Base-by-base conservation (phyloP, 2,113 vertebrate genomes). In the Loxodonta africana region DNA sequence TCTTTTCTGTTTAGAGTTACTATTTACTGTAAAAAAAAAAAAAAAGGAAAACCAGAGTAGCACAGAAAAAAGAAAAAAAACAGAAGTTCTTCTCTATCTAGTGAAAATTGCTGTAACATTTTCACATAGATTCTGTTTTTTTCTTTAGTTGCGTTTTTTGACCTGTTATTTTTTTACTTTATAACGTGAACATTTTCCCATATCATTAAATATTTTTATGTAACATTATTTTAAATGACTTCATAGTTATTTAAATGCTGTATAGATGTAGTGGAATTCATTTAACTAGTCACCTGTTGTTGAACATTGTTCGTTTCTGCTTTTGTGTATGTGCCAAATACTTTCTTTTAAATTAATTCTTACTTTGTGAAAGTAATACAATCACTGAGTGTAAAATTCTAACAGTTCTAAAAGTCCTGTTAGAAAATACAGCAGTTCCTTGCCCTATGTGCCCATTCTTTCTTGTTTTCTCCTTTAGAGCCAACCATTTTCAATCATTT, bases 181-280 rank as follows among this genome's bases (percentile, higher is more conserved):
- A 51, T 87, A 28, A 71, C 87, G 21, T 46, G 44, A 60, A 94
- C 9, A 77, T 53, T 90, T 94, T 48, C 81, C 57, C 18, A 69
- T 91, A 46, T 53, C 33, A 69, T 80, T 89, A 62, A 89, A 46
- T 94, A 37, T 63, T 77, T 95, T 94, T 57, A 53, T 93, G 7
- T 89, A 87, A 28, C 18, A 57, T 87, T 18, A 80, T 83, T 95
- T 90, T 74, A 83, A 84, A 30, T 80, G 14, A 80, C 30, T 88
- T 57, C 30, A 48, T 67, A 48, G n/a, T 69, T 28, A 88, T 82
- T 87, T 69, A 84, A 77, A 4, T 65, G 48, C 23, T 74, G 4
- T 53, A 23, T 46, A 88, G 7, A 62, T 83, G 37, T 37, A 51
- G 60, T 78, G 28, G 81, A 41, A 89, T 60, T 83, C 94, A 78